A percentile compares a stretch with the other conserved stretches of the same genome.
Evolutionary conservation across 2,888 invertebrate species (phyloP).

Genomic region (Leucania comma): DNA sequence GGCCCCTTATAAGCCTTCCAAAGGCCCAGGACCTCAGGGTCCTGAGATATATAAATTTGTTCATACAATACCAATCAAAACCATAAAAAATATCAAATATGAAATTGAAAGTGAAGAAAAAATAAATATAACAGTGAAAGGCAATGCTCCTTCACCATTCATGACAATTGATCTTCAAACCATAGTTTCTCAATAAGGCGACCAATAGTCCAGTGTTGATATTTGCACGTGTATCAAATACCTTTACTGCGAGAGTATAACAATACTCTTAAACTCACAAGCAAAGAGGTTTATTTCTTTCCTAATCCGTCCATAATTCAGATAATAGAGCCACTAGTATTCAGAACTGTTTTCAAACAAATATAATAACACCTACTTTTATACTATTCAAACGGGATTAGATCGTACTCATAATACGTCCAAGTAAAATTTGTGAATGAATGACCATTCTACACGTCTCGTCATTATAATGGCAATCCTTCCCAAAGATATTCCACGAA

Average conservation of each 20-base stretch:
- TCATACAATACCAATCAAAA: too few relatives aligned
- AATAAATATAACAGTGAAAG: too few relatives aligned
- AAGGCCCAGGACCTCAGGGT: too few relatives aligned
- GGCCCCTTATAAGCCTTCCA: too few relatives aligned
- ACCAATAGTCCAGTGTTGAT: constrained; percentile 4
- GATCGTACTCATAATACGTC: background rate
- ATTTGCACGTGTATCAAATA: constrained; percentile 12
- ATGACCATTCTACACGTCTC: constrained; percentile 15
- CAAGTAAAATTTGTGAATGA: constrained; percentile 38
- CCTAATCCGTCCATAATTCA: constrained; percentile 37
- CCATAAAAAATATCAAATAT: too few relatives aligned
- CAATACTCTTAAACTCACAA: background rate
- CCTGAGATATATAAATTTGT: too few relatives aligned
- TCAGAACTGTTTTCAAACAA: constrained; percentile 25
- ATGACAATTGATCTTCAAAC: background rate
- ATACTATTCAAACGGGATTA: constrained; percentile 47
- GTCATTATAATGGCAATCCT: background rate
- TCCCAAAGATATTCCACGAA: constrained; percentile 38
- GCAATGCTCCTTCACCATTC: background rate
- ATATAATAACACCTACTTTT: constrained; percentile 8
- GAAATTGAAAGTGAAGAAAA: too few relatives aligned
- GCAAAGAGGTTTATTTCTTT: constrained; percentile 12
- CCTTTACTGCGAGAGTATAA: constrained; percentile 17
- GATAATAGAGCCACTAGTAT: background rate
- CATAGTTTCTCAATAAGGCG: constrained; percentile 13